Conservation (phyloP, 2,888 invertebrate genomes). For the Meliscaeva auricollis region DNA sequence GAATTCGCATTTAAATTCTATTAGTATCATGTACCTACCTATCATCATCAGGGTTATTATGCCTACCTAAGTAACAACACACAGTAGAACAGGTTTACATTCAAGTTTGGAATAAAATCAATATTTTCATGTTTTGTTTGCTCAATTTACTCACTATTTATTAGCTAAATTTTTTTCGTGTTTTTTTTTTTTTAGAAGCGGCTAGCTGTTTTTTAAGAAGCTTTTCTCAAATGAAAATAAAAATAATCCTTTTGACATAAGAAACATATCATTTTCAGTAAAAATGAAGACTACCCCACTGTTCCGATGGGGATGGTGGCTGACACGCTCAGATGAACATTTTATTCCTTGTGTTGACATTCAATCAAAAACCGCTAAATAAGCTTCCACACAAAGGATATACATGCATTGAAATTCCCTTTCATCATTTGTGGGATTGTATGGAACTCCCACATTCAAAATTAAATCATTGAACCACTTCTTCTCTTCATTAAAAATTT, state of each 20-base stretch:
- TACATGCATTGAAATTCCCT: neutral
- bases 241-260: too few relatives aligned
- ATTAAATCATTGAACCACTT: conserved; percentile 60
- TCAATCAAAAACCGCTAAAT: conserved; percentile 31
- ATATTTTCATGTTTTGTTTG: too few relatives aligned
- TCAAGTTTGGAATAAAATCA: neutral
- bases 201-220: too few relatives aligned
- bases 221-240: too few relatives aligned
- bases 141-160: too few relatives aligned
- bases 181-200: too few relatives aligned
- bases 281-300: neutral
- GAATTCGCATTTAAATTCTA: conserved; percentile 25
- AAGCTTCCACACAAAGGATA: neutral
- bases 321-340: too few relatives aligned
- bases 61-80: neutral
- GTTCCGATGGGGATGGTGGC: neutral
- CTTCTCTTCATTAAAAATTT: conserved; percentile 61
- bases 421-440: neutral
- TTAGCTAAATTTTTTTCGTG: too few relatives aligned
- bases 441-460: neutral
- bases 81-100: neutral
- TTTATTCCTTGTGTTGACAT: neutral
- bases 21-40: conserved; percentile 3
- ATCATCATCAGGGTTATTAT: neutral
- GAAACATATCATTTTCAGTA: too few relatives aligned